Percentiles rank a stretch among this genome's conserved stretches.
Conservation (phyloP, 2,797 vertebrate species). For the Cyprinella venusta region DNA sequence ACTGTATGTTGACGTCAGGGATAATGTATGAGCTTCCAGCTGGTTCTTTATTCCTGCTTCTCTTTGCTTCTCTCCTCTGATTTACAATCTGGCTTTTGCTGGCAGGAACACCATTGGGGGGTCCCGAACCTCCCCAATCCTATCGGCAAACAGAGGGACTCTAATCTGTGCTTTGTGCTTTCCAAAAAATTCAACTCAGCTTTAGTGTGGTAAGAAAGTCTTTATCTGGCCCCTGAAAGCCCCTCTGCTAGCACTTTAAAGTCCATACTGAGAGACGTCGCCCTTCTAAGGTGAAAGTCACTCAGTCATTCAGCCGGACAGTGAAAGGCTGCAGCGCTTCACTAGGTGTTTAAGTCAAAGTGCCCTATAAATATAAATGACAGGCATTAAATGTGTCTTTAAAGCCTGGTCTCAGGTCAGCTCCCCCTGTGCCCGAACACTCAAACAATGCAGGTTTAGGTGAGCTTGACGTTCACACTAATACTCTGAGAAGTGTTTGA, state of each 20-base stretch:
- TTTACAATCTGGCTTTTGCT: constrained; percentile 59
- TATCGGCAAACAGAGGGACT: constrained; percentile 81
- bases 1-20: constrained; percentile 60
- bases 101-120: constrained; percentile 69
- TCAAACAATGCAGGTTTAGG: constrained; percentile 27
- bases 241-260: constrained; percentile 40
- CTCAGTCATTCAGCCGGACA: constrained; percentile 58
- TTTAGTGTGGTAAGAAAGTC: constrained; percentile 42
- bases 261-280: constrained; percentile 34
- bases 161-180: constrained; percentile 78
- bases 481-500: constrained; percentile 31
- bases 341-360: constrained; percentile 61
- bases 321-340: constrained; percentile 53
- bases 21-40: constrained; percentile 63
- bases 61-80: constrained; percentile 60
- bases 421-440: constrained; percentile 43
- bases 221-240: constrained; percentile 15
- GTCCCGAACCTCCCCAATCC: constrained; percentile 75
- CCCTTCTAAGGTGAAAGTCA: constrained; percentile 53
- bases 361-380: constrained; percentile 63
- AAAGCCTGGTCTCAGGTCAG: constrained; percentile 58
- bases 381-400: constrained; percentile 58
- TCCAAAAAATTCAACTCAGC: constrained; percentile 67
- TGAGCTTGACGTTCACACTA: background rate
- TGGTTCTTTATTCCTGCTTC: constrained; percentile 55